A percentile compares a stretch with the other conserved stretches of the same genome.
Conservation (phyloP, 2,888 invertebrate species). For the Dusona sp. region DNA sequence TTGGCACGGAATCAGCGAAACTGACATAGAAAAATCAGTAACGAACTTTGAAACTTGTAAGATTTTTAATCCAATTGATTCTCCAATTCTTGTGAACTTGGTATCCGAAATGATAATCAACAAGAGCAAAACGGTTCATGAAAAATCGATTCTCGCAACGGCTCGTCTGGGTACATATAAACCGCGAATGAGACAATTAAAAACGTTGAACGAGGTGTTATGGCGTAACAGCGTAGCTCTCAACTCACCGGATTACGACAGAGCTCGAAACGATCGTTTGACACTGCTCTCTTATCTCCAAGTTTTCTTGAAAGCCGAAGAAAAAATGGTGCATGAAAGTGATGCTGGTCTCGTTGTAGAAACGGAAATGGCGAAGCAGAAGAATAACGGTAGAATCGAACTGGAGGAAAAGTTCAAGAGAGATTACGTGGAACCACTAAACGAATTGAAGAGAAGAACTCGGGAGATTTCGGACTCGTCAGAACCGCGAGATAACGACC, state of each 20-base stretch:
- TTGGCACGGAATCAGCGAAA: conserved; percentile 68
- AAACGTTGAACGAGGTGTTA: conserved; percentile 85
- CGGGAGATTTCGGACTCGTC: conserved; percentile 18
- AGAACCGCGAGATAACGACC: conserved; percentile 41
- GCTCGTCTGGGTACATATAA: conserved; percentile 86
- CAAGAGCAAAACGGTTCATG: conserved; percentile 59
- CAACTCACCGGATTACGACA: conserved; percentile 84
- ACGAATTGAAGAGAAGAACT: conserved; percentile 57
- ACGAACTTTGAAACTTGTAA: background rate
- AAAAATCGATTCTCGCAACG: conserved; percentile 77
- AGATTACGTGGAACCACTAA: conserved; percentile 64
- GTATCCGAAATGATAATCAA: conserved; percentile 75
- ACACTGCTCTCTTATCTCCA: conserved; percentile 72
- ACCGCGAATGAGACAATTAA: conserved; percentile 85
- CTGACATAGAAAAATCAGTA: conserved; percentile 51
- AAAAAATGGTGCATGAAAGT: conserved; percentile 59
- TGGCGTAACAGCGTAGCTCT: conserved; percentile 88
- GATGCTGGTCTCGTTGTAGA: conserved; percentile 35
- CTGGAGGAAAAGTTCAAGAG: conserved; percentile 50
- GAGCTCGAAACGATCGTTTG: conserved; percentile 77
- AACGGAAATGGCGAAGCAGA: conserved; percentile 38
- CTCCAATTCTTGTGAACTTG: conserved; percentile 74
- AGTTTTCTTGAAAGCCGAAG: conserved; percentile 70
- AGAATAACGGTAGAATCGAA: conserved; percentile 38
- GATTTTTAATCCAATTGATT: conserved; percentile 52